These are phyloP conservation scores for Furcula furcula DNA, from an alignment of 2,888 invertebrate species.

Conservation along the genomic window DNA sequence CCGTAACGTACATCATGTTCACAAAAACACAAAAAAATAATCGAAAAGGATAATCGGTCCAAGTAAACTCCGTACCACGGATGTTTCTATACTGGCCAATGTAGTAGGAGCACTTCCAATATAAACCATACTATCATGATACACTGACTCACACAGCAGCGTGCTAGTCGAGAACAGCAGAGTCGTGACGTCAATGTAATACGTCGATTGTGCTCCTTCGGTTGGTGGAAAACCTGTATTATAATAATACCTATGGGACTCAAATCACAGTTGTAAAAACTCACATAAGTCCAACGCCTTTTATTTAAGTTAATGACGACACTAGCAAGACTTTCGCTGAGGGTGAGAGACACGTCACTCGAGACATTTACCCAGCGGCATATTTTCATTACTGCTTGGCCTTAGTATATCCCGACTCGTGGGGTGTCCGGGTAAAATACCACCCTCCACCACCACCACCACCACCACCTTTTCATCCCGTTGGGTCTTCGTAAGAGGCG, in stretches of 20 bases:
- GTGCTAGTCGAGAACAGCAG: constrained; percentile 33
- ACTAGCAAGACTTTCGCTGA: no score
- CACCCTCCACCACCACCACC: no score
- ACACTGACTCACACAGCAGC: constrained; percentile 47
- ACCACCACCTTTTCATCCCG: no score
- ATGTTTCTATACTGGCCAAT: constrained; percentile 41
- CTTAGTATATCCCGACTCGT: no score
- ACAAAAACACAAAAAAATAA: constrained; percentile 12
- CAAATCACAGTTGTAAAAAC: no score
- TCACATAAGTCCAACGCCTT: no score
- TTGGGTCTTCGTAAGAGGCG: no score
- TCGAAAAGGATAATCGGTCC: constrained; percentile 10
- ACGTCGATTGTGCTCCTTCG: constrained; percentile 33
- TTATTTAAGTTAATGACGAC: background rate
- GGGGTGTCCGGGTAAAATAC: no score
- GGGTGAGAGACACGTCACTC: no score
- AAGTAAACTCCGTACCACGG: constrained; percentile 18
- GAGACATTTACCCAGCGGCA: no score
- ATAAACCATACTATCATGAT: constrained; percentile 50
- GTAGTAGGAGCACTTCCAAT: constrained; percentile 40
- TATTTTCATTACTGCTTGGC: no score
- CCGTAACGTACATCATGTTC: constrained; percentile 60
- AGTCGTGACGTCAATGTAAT: constrained; percentile 51
- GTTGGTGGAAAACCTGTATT: constrained; percentile 46
- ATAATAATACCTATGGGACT: no score